Evolutionary conservation across 2,113 vertebrate species (phyloP).

Genomic region (Anseranas semipalmata): DNA sequence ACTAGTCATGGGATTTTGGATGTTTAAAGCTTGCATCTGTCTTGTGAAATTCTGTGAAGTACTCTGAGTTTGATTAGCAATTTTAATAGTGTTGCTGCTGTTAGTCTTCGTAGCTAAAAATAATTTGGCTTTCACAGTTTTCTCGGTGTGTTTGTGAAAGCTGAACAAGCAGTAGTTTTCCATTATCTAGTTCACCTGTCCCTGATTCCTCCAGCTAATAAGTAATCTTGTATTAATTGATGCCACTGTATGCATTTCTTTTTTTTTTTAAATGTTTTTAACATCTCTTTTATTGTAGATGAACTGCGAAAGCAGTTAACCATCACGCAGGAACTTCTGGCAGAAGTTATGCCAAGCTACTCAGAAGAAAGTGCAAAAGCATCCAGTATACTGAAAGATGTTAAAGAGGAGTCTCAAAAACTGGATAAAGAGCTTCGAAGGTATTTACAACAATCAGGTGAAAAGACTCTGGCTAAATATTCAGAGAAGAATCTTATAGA

Average conservation of each 20-base stretch:
- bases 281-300: conserved; percentile 23
- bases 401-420: conserved; percentile 20
- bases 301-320: conserved; percentile 50
- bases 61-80: background rate
- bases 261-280: background rate
- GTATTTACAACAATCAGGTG: conserved; percentile 26
- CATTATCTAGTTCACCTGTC: background rate
- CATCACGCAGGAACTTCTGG: conserved; percentile 54
- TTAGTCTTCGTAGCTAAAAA: background rate
- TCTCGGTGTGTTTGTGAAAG: background rate
- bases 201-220: background rate
- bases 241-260: background rate
- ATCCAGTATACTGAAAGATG: conserved; percentile 3
- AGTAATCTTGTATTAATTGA: background rate
- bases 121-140: background rate
- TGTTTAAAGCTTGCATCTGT: background rate
- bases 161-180: background rate
- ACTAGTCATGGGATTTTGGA: background rate
- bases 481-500: background rate
- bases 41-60: background rate
- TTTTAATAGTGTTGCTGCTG: background rate
- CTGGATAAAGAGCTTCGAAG: conserved; percentile 67
- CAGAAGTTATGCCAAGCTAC: background rate
- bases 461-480: background rate
- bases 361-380: background rate